Percentiles rank a stretch among this genome's conserved stretches.
Conservation (phyloP, 2,797 vertebrate species). For the Sylvia borin region DNA sequence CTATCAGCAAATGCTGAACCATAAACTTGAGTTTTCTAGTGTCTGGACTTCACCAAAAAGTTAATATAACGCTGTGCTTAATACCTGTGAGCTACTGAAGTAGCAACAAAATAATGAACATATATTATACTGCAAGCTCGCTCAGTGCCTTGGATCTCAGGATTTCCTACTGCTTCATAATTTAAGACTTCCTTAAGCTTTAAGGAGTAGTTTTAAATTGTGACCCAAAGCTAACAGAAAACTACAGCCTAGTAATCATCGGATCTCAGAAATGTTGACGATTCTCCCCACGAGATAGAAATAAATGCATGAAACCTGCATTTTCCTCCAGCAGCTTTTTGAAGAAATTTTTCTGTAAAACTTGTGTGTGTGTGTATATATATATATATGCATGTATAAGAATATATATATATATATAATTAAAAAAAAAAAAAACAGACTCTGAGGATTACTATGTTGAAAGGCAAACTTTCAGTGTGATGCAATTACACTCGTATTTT, state of each 20-base stretch:
- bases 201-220: conserved; percentile 18
- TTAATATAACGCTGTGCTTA: neutral
- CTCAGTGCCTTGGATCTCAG: neutral
- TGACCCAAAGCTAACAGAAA: conserved; percentile 17
- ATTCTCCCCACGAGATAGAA: neutral
- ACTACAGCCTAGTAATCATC: neutral
- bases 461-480: neutral
- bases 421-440: neutral
- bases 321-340: neutral
- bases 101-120: conserved; percentile 16
- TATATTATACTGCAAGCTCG: neutral
- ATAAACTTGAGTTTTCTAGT: conserved; percentile 12
- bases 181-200: conserved; percentile 21
- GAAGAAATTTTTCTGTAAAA: neutral
- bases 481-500: neutral
- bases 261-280: neutral
- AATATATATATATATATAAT: neutral
- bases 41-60: neutral
- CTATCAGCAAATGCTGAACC: conserved; percentile 31
- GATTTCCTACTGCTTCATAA: conserved; percentile 16
- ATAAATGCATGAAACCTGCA: neutral
- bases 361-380: neutral
- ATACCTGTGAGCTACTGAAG: conserved; percentile 4
- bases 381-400: neutral
- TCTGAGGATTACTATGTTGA: neutral